These are phyloP conservation scores for Gymnocypris eckloni DNA, from an alignment of 2,797 vertebrate genomes.

Conservation along the genomic window DNA sequence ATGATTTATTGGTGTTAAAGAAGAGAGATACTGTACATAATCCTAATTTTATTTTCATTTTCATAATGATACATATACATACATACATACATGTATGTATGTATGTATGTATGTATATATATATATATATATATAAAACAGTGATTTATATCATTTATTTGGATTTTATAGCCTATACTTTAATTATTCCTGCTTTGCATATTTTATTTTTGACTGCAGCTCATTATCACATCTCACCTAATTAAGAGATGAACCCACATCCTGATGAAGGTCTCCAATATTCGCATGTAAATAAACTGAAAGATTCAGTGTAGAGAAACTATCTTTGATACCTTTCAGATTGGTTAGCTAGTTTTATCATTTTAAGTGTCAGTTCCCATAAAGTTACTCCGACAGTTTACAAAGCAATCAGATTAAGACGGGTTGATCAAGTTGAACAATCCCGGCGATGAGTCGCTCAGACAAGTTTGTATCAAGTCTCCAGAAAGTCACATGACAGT, in stretches of 20 bases:
- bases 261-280: background rate
- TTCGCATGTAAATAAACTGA: background rate
- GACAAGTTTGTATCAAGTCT: background rate
- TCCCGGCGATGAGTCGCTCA: background rate
- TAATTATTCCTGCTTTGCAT: background rate
- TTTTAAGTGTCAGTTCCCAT: background rate
- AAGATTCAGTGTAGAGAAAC: background rate
- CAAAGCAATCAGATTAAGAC: background rate
- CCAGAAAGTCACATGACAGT: background rate
- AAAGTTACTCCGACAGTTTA: background rate
- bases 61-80: no score
- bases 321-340: background rate
- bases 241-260: slow-evolving; percentile 10
- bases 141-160: background rate
- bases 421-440: slow-evolving; percentile 5
- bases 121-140: no score
- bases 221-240: background rate
- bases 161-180: background rate
- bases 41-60: no score
- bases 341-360: background rate
- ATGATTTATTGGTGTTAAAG: no score
- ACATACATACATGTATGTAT: no score
- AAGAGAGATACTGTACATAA: no score
- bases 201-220: background rate
- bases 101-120: no score